These are phyloP conservation scores for Catostylus mosaicus DNA, from an alignment of 30 jellyfish, hydroid and myxozoan species.

Conservation along the genomic window DNA sequence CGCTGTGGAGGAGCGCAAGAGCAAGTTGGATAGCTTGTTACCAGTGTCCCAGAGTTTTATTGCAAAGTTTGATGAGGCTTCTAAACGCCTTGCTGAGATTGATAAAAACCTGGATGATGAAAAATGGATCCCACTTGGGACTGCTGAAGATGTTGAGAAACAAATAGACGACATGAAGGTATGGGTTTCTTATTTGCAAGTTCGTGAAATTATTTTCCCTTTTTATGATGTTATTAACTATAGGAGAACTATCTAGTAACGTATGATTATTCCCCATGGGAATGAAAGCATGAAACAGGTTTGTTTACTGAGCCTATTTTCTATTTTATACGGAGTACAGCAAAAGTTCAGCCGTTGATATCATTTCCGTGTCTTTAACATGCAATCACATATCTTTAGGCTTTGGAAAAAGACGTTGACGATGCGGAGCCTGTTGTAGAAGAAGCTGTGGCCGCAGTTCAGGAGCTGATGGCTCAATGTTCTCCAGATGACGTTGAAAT, in stretches of 20 bases:
- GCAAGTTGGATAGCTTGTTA: constrained; percentile 78
- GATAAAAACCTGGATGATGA: constrained; percentile 69
- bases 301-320: too few species aligned
- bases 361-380: too few species aligned
- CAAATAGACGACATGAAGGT: constrained; percentile 67
- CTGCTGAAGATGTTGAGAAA: constrained; percentile 51
- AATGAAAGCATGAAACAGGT: too few species aligned
- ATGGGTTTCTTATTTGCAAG: neutral
- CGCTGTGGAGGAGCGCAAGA: constrained; percentile 69
- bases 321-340: too few species aligned
- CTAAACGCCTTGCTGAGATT: constrained; percentile 47
- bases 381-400: constrained; percentile 28
- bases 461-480: constrained; percentile 68
- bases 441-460: constrained; percentile 55
- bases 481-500: constrained; percentile 69
- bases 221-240: too few species aligned
- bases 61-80: constrained; percentile 52
- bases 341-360: too few species aligned
- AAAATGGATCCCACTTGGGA: constrained; percentile 68
- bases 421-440: constrained; percentile 52
- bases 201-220: neutral
- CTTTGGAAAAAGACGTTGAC: constrained; percentile 30
- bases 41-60: constrained; percentile 75
- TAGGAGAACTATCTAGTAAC: too few species aligned
- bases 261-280: too few species aligned